phyloP scores from a whole-genome alignment of 37 sponge, comb jelly and placozoan genomes.

The Cliona cf. orientalis region DNA sequence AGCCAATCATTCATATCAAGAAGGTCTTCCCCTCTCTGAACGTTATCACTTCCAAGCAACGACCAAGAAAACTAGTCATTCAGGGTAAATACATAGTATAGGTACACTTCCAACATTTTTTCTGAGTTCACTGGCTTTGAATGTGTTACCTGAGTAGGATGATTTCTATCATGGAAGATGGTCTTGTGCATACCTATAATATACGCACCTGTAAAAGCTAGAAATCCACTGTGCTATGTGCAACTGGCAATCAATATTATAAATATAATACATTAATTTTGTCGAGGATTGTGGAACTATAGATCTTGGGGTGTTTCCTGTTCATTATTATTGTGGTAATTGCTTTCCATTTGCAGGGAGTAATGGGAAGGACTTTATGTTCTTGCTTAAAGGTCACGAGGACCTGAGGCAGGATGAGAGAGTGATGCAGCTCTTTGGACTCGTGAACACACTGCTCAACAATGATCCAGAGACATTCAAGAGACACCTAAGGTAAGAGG shows the following conservation, averaged over 20 bases:
- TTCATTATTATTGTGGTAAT: too few species aligned
- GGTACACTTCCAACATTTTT: not conserved
- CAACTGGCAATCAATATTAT: too few species aligned
- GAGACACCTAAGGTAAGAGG: constrained; percentile 80
- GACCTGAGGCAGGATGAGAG: constrained; percentile 97
- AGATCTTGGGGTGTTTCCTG: too few species aligned
- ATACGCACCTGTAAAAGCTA: too few species aligned
- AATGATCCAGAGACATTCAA: constrained; percentile 93
- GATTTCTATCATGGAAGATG: too few species aligned
- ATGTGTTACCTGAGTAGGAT: too few species aligned
- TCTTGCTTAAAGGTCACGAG: constrained; percentile 97
- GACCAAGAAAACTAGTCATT: constrained; percentile 95
- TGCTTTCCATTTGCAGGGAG: constrained; percentile 78
- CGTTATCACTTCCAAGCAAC: constrained; percentile 96
- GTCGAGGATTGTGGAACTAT: too few species aligned
- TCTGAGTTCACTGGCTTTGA: too few species aligned
- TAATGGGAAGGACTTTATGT: constrained; percentile 93
- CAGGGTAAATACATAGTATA: too few species aligned
- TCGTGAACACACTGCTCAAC: constrained; percentile 93
- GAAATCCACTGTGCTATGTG: too few species aligned
- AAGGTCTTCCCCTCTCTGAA: constrained; percentile 75
- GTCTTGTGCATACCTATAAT: too few species aligned
- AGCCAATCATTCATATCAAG: constrained; percentile 87
- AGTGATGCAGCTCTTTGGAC: constrained; percentile 99
- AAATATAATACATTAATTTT: too few species aligned